phyloP scores from a whole-genome alignment of 2,113 vertebrate species.

The Sphyrna mokarran region DNA sequence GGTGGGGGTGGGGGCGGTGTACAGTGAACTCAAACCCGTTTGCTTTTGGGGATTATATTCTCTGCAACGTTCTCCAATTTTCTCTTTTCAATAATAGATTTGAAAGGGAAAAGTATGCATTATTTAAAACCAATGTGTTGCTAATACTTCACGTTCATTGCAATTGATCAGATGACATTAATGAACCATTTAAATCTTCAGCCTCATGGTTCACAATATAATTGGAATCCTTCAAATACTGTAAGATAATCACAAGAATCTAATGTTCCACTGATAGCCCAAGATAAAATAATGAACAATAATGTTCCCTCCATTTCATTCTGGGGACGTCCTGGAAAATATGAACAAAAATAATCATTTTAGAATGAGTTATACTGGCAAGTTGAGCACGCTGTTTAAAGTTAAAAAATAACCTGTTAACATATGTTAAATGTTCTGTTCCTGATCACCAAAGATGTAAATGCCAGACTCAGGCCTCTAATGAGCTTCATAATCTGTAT shows the following conservation, averaged over 20 bases:
- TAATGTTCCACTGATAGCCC: not conserved
- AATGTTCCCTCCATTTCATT: not conserved
- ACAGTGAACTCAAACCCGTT: not conserved
- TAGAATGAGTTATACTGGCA: not conserved
- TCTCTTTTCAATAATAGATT: not conserved
- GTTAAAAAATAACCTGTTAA: not conserved
- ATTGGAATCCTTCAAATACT: not conserved
- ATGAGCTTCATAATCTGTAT: not conserved
- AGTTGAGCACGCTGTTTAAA: not conserved
- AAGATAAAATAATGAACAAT: not conserved
- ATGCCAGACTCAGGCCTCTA: not conserved
- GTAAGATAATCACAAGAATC: not conserved
- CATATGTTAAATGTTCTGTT: not conserved
- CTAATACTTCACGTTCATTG: not conserved
- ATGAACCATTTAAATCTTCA: not conserved
- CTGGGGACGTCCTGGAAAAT: not conserved
- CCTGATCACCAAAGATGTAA: conserved; percentile 28
- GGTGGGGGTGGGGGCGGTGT: too few species aligned
- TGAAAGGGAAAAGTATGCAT: not conserved
- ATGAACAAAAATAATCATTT: not conserved
- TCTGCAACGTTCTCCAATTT: not conserved
- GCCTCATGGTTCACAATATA: not conserved
- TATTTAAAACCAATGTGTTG: not conserved
- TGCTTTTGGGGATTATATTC: not conserved
- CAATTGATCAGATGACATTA: not conserved